Evolutionary conservation across 2,888 invertebrate genomes (phyloP), one percentile per base, ranked within the genome.

Genomic region (Tipula confusa): DNA sequence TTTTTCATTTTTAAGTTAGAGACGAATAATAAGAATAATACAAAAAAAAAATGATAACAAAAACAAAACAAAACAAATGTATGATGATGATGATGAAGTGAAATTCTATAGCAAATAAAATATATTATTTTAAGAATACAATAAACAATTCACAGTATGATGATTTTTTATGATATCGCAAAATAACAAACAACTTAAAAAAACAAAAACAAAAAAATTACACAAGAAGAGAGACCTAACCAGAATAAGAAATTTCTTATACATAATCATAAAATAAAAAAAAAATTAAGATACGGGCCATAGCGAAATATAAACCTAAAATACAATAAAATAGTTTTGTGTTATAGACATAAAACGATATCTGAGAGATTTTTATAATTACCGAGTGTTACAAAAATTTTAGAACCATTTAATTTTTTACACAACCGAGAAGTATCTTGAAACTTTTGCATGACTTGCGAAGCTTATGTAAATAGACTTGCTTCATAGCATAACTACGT

Each of bases 71-170:
- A 24, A 43, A 64, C 18, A 64, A 24, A 64, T 64, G 9, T n/a
- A n/a, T 64, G 64, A 64, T 64, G 64, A 64, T 43, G 43, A 43
- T 64, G 64, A 64, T 64, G 64, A 64, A 64, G 64, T 64, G 64
- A 64, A 64, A 64, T 64, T 64, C 64, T 64, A 64, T 64, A 64
- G 64, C 64, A 64, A 64, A 64, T 64, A 64, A 43, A 43, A 43
- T 15, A 64, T 9, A 24, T 64, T 64, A 64, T 64, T 64, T 64
- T 64, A 64, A 64, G 64, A 64, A 64, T 24, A 64, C 64, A 64
- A 64, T 64, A 64, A 64, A 24, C 64, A 64, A 64, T 64, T 64
- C 64, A 64, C 64, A 64, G 64, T 64, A 24, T 64, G 64, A 64
- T 24, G 64, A 64, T 64, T 64, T 64, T 64, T 64, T 64, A 64